phyloP scores from a whole-genome alignment of 2,113 vertebrate species.

The Crotalus horridus region DNA sequence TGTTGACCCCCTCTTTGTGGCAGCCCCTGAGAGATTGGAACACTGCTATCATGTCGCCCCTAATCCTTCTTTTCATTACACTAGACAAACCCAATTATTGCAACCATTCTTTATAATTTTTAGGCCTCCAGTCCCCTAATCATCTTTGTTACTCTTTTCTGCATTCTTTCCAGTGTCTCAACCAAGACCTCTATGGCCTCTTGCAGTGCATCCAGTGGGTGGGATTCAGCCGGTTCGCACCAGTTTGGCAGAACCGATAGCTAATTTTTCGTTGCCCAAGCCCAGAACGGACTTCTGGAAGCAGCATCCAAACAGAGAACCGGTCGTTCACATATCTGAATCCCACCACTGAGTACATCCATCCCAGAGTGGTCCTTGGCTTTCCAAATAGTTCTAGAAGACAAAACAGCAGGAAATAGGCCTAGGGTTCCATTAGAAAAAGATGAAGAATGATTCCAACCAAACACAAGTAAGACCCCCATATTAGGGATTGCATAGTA shows the following conservation, averaged over 20 bases:
- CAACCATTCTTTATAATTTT: neutral
- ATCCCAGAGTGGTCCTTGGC: neutral
- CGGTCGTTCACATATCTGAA: no score
- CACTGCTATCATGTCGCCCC: neutral
- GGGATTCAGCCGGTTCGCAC: no score
- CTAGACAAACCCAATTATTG: neutral
- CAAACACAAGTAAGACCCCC: neutral
- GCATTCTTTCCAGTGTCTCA: neutral
- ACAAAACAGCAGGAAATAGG: neutral
- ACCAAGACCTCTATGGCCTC: neutral
- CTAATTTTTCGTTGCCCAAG: no score
- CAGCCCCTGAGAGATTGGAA: neutral
- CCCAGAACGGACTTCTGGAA: no score
- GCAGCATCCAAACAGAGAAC: no score
- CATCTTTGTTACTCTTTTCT: neutral
- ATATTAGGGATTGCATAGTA: neutral
- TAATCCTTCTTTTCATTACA: neutral
- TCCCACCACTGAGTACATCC: neutral
- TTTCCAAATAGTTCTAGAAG: neutral
- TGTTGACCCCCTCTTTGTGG: neutral
- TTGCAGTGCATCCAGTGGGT: neutral
- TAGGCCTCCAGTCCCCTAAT: neutral
- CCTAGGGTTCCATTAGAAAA: neutral
- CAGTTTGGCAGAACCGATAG: no score
- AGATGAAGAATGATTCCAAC: neutral